Percentiles rank a stretch among this genome's conserved stretches.
These are phyloP conservation scores for Eulemur coronatus DNA, from an alignment of 2,797 vertebrate species.

Conservation along the genomic window DNA sequence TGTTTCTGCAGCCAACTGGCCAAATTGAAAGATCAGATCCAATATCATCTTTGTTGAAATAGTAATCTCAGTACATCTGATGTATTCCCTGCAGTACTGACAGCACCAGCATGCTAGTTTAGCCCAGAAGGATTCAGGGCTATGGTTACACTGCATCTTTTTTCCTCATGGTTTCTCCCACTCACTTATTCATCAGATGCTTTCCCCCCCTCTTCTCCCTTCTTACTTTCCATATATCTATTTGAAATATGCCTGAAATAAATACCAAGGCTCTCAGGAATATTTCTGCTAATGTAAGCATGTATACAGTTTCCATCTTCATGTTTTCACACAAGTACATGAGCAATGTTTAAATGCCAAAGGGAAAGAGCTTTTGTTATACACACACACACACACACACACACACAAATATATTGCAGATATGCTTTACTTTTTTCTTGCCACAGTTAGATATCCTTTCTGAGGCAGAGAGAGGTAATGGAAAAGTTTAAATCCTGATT, in stretches of 20 bases:
- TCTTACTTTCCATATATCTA: background rate
- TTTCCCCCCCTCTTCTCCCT: background rate
- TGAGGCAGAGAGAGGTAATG: background rate
- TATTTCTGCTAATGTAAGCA: conserved; percentile 22
- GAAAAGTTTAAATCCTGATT: background rate
- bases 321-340: background rate
- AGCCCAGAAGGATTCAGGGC: conserved; percentile 68
- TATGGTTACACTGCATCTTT: conserved; percentile 63
- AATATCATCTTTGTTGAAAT: conserved; percentile 73
- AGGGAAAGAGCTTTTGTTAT: background rate
- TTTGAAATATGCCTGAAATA: conserved; percentile 49
- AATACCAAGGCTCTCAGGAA: background rate
- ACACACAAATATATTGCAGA: background rate
- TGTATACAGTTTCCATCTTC: background rate
- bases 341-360: conserved; percentile 6
- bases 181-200: background rate
- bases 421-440: background rate
- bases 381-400: background rate
- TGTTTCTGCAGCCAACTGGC: conserved; percentile 64
- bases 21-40: conserved; percentile 73
- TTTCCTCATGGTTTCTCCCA: conserved; percentile 46
- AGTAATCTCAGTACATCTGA: conserved; percentile 69
- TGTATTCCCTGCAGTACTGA: background rate
- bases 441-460: background rate
- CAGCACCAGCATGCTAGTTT: conserved; percentile 58